These are phyloP conservation scores for Nipponacmea schrenckii DNA, from an alignment of 2,888 invertebrate species.

Conservation along the genomic window DNA sequence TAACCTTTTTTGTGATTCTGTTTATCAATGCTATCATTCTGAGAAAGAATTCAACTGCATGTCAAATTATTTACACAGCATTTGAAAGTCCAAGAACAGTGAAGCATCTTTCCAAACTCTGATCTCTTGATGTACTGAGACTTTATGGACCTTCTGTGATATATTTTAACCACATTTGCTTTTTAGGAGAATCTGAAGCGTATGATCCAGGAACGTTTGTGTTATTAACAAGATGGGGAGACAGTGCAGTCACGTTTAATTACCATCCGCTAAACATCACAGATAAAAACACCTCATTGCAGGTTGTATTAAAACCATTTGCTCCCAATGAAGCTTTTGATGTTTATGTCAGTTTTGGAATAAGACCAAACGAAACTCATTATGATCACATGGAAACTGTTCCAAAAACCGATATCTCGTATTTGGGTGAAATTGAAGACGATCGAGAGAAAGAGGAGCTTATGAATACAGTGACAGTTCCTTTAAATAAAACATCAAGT, in stretches of 20 bases:
- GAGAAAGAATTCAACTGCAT: too few relatives aligned
- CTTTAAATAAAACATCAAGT: constrained; percentile 45
- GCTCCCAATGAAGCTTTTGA: constrained; percentile 36
- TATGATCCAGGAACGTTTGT: constrained; percentile 31
- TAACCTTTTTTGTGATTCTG: too few relatives aligned
- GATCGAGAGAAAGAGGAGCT: constrained; percentile 41
- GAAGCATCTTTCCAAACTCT: too few relatives aligned
- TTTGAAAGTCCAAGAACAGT: too few relatives aligned
- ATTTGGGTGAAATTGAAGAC: constrained; percentile 29
- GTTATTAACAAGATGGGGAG: constrained; percentile 26
- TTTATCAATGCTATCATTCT: too few relatives aligned
- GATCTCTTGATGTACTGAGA: too few relatives aligned
- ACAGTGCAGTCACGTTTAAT: constrained; percentile 36
- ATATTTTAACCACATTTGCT: background rate
- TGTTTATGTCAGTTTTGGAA: constrained; percentile 47
- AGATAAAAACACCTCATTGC: constrained; percentile 55
- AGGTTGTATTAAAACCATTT: constrained; percentile 51
- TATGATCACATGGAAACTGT: constrained; percentile 50
- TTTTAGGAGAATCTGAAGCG: constrained; percentile 27
- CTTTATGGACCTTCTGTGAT: too few relatives aligned
- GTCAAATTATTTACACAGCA: too few relatives aligned
- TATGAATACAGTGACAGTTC: constrained; percentile 55
- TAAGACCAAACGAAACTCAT: constrained; percentile 60
- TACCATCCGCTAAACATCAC: constrained; percentile 54
- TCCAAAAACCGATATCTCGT: constrained; percentile 42